phyloP scores from a whole-genome alignment of 2,113 vertebrate genomes.

The Xiphorhynchus elegans region DNA sequence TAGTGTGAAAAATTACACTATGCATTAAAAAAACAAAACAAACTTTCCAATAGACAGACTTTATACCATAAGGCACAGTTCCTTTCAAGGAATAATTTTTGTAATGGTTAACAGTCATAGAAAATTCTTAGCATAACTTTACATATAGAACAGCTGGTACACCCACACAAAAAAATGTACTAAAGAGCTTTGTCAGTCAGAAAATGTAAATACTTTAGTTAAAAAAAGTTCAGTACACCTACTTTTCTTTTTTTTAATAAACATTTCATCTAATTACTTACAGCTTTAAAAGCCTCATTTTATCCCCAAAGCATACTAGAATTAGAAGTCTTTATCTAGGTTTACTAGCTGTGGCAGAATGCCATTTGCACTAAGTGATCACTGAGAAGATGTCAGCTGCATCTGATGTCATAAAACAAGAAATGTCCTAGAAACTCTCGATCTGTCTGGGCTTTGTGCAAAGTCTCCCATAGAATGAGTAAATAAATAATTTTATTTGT shows the following conservation, averaged over 20 bases:
- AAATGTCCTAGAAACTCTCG: constrained; percentile 26
- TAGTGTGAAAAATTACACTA: not conserved
- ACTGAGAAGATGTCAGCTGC: constrained; percentile 47
- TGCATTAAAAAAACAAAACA: not conserved
- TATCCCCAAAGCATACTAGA: constrained; percentile 31
- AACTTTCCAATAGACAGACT: not conserved
- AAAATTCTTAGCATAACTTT: constrained; percentile 2
- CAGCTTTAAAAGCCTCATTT: constrained; percentile 56
- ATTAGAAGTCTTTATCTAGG: constrained; percentile 34
- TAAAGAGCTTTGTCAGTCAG: constrained; percentile 46
- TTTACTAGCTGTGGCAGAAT: constrained; percentile 58
- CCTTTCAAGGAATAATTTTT: not conserved
- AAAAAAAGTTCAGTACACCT: constrained; percentile 43
- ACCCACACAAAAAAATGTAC: not conserved
- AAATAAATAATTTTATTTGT: constrained; percentile 31
- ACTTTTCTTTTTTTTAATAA: constrained; percentile 46
- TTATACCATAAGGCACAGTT: not conserved
- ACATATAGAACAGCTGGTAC: constrained; percentile 53
- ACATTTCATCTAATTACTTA: constrained; percentile 71
- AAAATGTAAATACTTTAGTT: constrained; percentile 57
- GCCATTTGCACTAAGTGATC: constrained; percentile 56
- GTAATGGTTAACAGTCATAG: not conserved
- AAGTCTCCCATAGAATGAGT: not conserved
- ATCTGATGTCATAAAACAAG: constrained; percentile 45
- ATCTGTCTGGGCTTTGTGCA: constrained; percentile 31